Evolutionary conservation across 2,888 invertebrate genomes (phyloP).

Genomic region (Papilio elwesi): DNA sequence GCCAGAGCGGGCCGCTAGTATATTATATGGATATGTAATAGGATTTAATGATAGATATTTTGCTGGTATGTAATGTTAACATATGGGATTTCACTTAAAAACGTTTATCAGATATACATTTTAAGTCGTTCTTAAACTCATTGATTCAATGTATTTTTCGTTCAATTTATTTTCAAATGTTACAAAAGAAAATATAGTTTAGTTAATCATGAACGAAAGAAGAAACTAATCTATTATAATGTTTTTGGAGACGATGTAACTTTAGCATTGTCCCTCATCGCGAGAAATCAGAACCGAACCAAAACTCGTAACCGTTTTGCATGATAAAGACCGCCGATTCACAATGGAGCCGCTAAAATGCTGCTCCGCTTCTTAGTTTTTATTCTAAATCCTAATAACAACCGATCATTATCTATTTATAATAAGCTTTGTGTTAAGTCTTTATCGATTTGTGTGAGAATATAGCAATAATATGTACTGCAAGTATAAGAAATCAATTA

Average conservation of each 20-base stretch:
- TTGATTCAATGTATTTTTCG: not conserved
- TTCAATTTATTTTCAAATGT: not conserved
- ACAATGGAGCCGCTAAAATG: constrained; percentile 70
- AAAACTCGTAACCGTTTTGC: constrained; percentile 68
- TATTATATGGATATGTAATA: no score
- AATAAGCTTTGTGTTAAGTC: no score
- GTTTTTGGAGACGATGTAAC: constrained; percentile 52
- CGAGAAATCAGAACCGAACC: constrained; percentile 67
- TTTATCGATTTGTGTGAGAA: no score
- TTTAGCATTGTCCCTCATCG: constrained; percentile 60
- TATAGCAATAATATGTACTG: no score
- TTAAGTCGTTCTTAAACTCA: no score
- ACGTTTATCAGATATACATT: no score
- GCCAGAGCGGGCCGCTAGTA: no score
- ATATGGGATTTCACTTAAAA: not conserved
- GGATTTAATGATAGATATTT: not conserved
- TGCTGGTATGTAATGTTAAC: not conserved
- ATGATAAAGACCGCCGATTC: constrained; percentile 76
- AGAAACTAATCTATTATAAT: constrained; percentile 8
- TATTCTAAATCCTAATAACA: not conserved
- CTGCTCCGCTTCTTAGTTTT: constrained; percentile 43
- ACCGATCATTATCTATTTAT: not conserved
- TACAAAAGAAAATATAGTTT: not conserved
- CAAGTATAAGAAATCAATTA: no score
- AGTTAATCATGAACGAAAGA: not conserved